Evolutionary conservation across 1,140 invertebrate genomes (phyloP).

Genomic region (Drosophila nigromelanica): DNA sequence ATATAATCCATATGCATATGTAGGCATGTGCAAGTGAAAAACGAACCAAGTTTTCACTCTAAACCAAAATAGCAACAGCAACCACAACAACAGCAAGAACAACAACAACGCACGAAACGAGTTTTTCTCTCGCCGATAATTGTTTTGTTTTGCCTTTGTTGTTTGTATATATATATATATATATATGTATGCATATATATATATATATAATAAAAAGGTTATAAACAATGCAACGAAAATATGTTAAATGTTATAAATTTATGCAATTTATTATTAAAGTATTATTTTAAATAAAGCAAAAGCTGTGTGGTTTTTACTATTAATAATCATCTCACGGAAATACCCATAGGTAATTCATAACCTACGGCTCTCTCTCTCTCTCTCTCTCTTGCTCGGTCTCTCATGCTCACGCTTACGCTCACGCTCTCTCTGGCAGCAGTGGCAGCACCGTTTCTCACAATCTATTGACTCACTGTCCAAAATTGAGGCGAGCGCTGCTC

Average conservation of each 20-base stretch:
- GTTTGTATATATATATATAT: conserved; percentile 42
- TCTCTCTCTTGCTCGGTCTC: no score
- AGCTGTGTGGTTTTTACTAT: conserved; percentile 32
- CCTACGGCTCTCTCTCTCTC: conserved; percentile 11
- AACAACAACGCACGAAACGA: conserved; percentile 19
- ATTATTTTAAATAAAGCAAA: conserved; percentile 69
- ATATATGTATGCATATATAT: conserved; percentile 42
- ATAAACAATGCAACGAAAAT: conserved; percentile 58
- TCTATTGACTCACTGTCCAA: conserved; percentile 38
- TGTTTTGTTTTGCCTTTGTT: conserved; percentile 65
- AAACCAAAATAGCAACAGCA: conserved; percentile 30
- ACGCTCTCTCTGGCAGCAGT: not conserved
- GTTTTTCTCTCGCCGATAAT: conserved; percentile 40
- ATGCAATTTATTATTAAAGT: conserved; percentile 83
- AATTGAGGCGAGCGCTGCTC: conserved; percentile 10
- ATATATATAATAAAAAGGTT: conserved; percentile 37
- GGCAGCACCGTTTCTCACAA: conserved; percentile 2
- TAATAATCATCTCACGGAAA: not conserved
- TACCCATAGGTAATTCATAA: conserved; percentile 9
- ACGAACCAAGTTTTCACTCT: conserved; percentile 49
- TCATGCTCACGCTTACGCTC: no score
- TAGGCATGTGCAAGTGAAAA: conserved; percentile 47
- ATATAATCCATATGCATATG: conserved; percentile 39
- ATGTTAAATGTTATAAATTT: conserved; percentile 83
- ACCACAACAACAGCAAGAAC: not conserved